These are phyloP conservation scores for Moxostoma hubbsi DNA, from an alignment of 2,797 vertebrate genomes.

Conservation along the genomic window DNA sequence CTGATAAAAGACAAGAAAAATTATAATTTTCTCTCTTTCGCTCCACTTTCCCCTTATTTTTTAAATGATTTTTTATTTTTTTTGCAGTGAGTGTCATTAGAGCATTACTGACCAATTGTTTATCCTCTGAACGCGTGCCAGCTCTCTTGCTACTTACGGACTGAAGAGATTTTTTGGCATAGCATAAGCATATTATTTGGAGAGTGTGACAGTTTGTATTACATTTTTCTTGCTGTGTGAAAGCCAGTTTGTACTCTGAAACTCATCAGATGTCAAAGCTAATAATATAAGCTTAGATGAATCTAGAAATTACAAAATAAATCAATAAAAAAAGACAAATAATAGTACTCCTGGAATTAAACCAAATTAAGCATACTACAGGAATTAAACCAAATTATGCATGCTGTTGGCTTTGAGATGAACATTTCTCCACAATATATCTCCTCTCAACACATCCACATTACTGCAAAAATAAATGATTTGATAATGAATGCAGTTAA, in stretches of 20 bases:
- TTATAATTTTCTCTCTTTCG: slow-evolving; percentile 5
- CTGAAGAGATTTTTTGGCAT: slow-evolving; percentile 33
- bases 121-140: slow-evolving; percentile 38
- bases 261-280: slow-evolving; percentile 32
- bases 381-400: too few relatives aligned
- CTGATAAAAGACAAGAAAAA: slow-evolving; percentile 44
- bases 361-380: slow-evolving; percentile 21
- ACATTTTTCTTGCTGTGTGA: slow-evolving; percentile 14
- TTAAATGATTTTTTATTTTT: background rate
- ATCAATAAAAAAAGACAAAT: slow-evolving; percentile 3
- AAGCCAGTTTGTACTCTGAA: background rate
- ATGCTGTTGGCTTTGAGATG: background rate
- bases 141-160: slow-evolving; percentile 19
- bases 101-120: slow-evolving; percentile 45
- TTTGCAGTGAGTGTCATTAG: slow-evolving; percentile 38
- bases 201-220: slow-evolving; percentile 24
- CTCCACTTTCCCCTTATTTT: background rate
- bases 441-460: background rate
- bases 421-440: background rate
- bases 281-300: slow-evolving; percentile 21
- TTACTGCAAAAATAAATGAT: slow-evolving; percentile 3
- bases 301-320: background rate
- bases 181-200: slow-evolving; percentile 1
- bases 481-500: background rate
- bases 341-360: background rate